Conservation (phyloP, 2,113 vertebrate species). For the Brienomyrus brachyistius region DNA sequence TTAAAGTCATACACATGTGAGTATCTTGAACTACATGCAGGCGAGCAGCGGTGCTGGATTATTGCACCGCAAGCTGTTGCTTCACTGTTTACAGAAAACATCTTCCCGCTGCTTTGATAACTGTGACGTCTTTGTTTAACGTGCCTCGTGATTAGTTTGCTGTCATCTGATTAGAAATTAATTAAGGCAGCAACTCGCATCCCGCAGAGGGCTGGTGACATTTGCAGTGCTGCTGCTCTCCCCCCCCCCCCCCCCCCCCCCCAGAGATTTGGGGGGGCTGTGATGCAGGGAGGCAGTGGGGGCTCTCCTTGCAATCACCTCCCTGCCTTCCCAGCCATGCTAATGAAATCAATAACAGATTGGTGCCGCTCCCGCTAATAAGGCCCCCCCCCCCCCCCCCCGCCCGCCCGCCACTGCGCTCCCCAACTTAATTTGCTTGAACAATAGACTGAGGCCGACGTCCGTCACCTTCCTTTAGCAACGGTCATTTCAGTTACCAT, state of each 20-base stretch:
- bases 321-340: constrained; percentile 26
- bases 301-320: constrained; percentile 71
- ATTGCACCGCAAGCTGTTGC: not conserved
- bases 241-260: constrained; percentile 51
- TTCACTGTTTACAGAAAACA: constrained; percentile 17
- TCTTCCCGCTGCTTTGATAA: constrained; percentile 40
- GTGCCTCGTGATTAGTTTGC: constrained; percentile 78
- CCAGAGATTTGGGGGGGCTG: constrained; percentile 47
- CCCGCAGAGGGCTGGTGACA: constrained; percentile 60
- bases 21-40: not conserved
- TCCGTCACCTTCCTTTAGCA: not conserved
- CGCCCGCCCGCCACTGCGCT: not conserved
- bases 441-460: not conserved
- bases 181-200: constrained; percentile 75
- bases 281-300: constrained; percentile 57
- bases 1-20: not conserved
- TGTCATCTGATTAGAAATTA: constrained; percentile 73
- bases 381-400: not conserved
- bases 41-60: not conserved
- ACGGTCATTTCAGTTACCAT: constrained; percentile 12
- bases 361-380: constrained; percentile 21
- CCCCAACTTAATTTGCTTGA: constrained; percentile 14
- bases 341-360: constrained; percentile 34
- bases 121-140: constrained; percentile 76
- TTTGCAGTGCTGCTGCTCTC: constrained; percentile 71